A percentile compares a stretch with the other conserved stretches of the same genome.
These are phyloP conservation scores for Unio pictorum DNA, from an alignment of 2,888 invertebrate genomes.

Conservation along the genomic window DNA sequence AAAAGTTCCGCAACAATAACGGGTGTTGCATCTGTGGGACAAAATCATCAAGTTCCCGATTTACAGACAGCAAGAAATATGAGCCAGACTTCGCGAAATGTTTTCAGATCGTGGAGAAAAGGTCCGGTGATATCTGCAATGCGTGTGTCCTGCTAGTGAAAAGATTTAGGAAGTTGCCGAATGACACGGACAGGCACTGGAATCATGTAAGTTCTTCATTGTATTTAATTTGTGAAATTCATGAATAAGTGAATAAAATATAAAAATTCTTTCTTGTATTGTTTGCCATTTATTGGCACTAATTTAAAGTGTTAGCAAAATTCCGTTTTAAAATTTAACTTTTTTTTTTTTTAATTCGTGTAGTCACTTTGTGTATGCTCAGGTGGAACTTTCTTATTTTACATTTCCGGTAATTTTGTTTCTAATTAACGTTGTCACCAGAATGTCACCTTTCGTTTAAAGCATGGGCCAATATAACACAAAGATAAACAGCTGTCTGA, in stretches of 20 bases:
- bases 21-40: conserved; percentile 91
- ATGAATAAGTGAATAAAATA: neutral
- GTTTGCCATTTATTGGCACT: no score
- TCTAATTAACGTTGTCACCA: no score
- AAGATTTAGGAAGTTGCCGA: conserved; percentile 76
- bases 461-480: no score
- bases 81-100: conserved; percentile 86
- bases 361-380: no score
- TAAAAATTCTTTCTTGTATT: no score
- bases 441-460: no score
- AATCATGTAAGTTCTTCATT: conserved; percentile 60
- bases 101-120: conserved; percentile 80
- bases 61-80: conserved; percentile 88
- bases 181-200: conserved; percentile 64
- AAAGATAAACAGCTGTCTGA: no score
- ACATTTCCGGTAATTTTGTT: no score
- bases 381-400: no score
- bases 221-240: neutral
- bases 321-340: no score
- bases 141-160: conserved; percentile 88
- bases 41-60: conserved; percentile 85
- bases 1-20: conserved; percentile 80
- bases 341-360: no score
- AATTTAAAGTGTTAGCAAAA: no score
- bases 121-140: conserved; percentile 89